Evolutionary conservation across 2,113 vertebrate genomes (phyloP), one percentile per base, ranked within the genome.

Genomic region (Cromileptes altivelis): DNA sequence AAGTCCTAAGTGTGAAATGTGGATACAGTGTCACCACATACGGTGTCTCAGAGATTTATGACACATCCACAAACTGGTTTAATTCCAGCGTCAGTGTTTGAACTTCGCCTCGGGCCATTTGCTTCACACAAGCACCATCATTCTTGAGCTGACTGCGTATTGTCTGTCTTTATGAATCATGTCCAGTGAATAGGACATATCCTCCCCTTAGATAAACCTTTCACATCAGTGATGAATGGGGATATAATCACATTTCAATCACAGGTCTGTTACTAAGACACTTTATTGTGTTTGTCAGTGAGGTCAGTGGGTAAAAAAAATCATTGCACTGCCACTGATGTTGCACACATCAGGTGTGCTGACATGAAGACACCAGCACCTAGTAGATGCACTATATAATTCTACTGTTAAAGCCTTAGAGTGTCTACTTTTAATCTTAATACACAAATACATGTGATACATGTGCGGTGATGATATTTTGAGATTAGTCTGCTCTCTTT

Each of bases 1-100:
- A 82, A 89, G 80, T 85, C 74, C 52, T 64, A 78, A 92, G 88
- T 93, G 93, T 91, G 88, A 94, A 89, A 82, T 93, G 90, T 90
- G 91, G 90, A 92, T 86, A 55, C 58, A 84, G 55, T 85, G 65
- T 92, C 88, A 64, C 23, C 81, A 18, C 52, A 23, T 72, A 49
- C 30, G 33, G 76, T 55, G 88, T 90, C 88, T 82, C n/a, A 0
- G 84, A 94, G 94, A 95, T 96, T 95, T 93, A 95, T 88, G 87
- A 92, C 50, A 83, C 92, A 85, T 92, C 89, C 82, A 86, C 92
- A 85, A 88, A 89, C 85, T 76, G 19, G 64, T 87, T 92, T 87
- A 65, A 90, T 89, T 90, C 87, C 87, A 88, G 72, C 33, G 61
- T 87, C 84, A n/a, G 89, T 91, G 90, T 93, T 93, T 93, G 87